Conservation (phyloP, 2,888 invertebrate species). For the Dryobotodes eremita region DNA sequence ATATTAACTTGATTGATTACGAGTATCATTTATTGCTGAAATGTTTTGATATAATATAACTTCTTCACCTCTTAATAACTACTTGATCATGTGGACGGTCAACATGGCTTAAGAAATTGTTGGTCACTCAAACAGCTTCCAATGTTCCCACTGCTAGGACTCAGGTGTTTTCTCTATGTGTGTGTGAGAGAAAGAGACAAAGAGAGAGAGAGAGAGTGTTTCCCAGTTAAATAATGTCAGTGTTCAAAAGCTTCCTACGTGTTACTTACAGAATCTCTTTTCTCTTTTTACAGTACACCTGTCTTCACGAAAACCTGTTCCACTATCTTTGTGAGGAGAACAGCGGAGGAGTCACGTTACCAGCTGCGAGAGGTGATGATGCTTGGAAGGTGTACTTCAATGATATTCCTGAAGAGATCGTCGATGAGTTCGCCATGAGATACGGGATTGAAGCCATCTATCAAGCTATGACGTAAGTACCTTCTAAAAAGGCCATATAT, state of each 20-base stretch:
- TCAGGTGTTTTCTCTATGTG: not conserved
- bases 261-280: not conserved
- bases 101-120: not conserved
- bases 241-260: not conserved
- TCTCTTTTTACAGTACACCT: slow-evolving; percentile 94
- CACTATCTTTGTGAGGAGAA: slow-evolving; percentile 99
- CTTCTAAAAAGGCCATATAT: not conserved
- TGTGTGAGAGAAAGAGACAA: not conserved
- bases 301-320: slow-evolving; percentile 99
- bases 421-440: slow-evolving; percentile 99
- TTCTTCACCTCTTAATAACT: not conserved
- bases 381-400: slow-evolving; percentile 99
- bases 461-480: slow-evolving; percentile 99
- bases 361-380: slow-evolving; percentile 98
- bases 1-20: not conserved
- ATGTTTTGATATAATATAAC: not conserved
- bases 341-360: slow-evolving; percentile 96
- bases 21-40: not conserved
- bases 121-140: not conserved
- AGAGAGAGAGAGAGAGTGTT: not conserved
- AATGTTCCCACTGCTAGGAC: too few relatives aligned
- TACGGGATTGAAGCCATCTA: slow-evolving; percentile 99
- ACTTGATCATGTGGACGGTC: not conserved
- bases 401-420: slow-evolving; percentile 99
- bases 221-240: not conserved